Base-by-base conservation (phyloP, 2,113 vertebrate species). In the Microcebus jonahi region DNA sequence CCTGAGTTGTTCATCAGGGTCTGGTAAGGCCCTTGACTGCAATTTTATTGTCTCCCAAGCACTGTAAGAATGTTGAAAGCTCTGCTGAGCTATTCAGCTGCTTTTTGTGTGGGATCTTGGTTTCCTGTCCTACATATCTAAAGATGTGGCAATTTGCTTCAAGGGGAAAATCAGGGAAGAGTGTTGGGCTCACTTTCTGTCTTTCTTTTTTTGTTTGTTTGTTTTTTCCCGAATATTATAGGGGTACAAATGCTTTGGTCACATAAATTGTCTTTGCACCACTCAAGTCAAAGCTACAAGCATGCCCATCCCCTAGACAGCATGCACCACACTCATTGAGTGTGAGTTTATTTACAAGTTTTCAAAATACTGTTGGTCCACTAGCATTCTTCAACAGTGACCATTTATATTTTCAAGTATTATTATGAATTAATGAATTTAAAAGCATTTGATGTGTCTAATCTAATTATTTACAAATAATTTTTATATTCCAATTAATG, bases 391-490 rank as follows among this genome's bases (percentile, higher is more conserved):
- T 95, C 45, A 88, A 88, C 13, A 93, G 13, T 80, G 21, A 57
- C 31, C 50, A 73, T 29, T 79, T 88, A 61, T 73, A 77, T 73
- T 93, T n/a, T 59, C 31, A 93, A 75, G 21, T 45, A 13, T 67
- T 17, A 85, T 42, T 84, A 88, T 67, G 45, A 85, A 90, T 55
- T 82, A 70, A 85, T 71, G n/a, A 39, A 88, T 85, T 84, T 93
- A 53, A 94, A 94, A 91, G 14, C 25, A 65, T 63, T 77, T 87
- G 65, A 48, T 79, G 34, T 76, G 14, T 57, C n/a, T 88, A 89
- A 85, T 8, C 34, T 45, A 93, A 81, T 91, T 82, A 84, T 76
- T 83, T 77, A 34, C 71, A 67, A 79, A 29, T 15, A 17, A 95
- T 39, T 86, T 48, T 61, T 31, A 65, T 77, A 34, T 4, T 86